Percentiles rank a stretch among this genome's conserved stretches.
phyloP scores from a whole-genome alignment of 2,888 invertebrate genomes.

The Fragum fragum region DNA sequence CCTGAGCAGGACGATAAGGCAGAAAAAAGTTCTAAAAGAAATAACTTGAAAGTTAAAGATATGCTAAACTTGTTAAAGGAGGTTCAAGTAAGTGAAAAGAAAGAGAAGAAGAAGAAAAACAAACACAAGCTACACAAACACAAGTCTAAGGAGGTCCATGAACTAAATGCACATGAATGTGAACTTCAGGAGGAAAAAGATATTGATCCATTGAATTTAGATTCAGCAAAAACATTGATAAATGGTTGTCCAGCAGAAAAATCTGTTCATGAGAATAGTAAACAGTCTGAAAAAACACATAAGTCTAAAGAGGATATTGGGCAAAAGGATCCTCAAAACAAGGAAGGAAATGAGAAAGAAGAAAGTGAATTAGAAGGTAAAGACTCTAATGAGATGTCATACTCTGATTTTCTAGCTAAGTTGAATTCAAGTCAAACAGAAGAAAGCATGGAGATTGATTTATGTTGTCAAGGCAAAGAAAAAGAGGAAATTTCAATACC shows the following conservation, averaged over 20 bases:
- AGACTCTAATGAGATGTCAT: conserved; percentile 47
- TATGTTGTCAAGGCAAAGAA: conserved; percentile 15
- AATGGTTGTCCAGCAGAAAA: background rate
- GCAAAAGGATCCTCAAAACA: background rate
- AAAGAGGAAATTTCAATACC: conserved; percentile 15
- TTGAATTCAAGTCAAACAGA: conserved; percentile 27
- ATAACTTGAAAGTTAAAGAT: conserved; percentile 57
- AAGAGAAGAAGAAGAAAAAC: conserved; percentile 54
- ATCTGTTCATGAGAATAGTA: background rate
- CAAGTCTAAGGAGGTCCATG: conserved; percentile 28
- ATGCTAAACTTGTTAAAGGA: conserved; percentile 63
- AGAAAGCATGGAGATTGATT: conserved; percentile 31
- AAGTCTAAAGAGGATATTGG: background rate
- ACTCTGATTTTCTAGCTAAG: conserved; percentile 44
- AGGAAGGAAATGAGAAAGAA: background rate
- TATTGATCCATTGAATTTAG: background rate
- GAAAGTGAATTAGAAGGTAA: conserved; percentile 21
- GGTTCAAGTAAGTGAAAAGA: conserved; percentile 43
- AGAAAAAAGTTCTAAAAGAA: conserved; percentile 33
- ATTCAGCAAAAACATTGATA: background rate
- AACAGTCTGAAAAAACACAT: background rate
- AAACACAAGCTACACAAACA: conserved; percentile 50
- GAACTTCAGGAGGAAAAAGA: background rate
- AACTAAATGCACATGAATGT: background rate
- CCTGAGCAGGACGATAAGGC: background rate